phyloP scores from a whole-genome alignment of 2,888 invertebrate genomes.

The Meganola albula region DNA sequence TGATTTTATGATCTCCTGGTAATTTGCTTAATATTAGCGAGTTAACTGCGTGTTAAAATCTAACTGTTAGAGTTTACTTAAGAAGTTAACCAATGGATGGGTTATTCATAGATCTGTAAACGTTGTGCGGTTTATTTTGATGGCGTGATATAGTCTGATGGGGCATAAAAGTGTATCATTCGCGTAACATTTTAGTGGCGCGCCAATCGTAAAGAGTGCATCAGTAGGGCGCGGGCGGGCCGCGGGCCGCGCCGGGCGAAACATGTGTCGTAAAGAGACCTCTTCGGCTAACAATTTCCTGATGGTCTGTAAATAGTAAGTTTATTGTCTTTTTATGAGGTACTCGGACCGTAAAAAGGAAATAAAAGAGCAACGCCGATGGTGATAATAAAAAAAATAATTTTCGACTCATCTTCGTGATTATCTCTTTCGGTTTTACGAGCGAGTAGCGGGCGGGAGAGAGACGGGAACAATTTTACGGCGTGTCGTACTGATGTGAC shows the following conservation, averaged over 20 bases:
- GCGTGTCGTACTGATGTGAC: slow-evolving; percentile 72
- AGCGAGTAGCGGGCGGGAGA: slow-evolving; percentile 41
- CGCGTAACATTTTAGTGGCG: slow-evolving; percentile 63
- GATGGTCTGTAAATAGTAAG: slow-evolving; percentile 79
- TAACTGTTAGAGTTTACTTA: slow-evolving; percentile 1
- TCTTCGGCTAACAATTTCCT: slow-evolving; percentile 78
- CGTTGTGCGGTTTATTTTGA: slow-evolving; percentile 38
- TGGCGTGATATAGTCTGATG: slow-evolving; percentile 47
- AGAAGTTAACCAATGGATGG: slow-evolving; percentile 12
- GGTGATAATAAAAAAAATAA: slow-evolving; percentile 79
- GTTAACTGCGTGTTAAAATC: not conserved
- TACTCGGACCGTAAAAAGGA: slow-evolving; percentile 79
- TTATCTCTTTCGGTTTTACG: slow-evolving; percentile 71
- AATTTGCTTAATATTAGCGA: slow-evolving; percentile 21
- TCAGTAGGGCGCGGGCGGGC: slow-evolving; percentile 58
- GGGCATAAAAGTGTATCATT: slow-evolving; percentile 64
- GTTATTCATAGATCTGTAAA: slow-evolving; percentile 32
- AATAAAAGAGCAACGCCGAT: slow-evolving; percentile 79
- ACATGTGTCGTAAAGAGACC: slow-evolving; percentile 78
- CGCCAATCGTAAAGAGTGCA: slow-evolving; percentile 74
- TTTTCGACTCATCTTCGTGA: slow-evolving; percentile 77
- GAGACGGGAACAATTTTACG: slow-evolving; percentile 60
- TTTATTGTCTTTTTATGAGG: slow-evolving; percentile 79
- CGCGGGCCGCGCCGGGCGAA: slow-evolving; percentile 56
- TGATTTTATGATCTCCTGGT: slow-evolving; percentile 35